Percentiles rank a stretch among this genome's conserved stretches.
These are phyloP conservation scores for Salvator merianae DNA, from an alignment of 2,113 vertebrate genomes.

Conservation along the genomic window DNA sequence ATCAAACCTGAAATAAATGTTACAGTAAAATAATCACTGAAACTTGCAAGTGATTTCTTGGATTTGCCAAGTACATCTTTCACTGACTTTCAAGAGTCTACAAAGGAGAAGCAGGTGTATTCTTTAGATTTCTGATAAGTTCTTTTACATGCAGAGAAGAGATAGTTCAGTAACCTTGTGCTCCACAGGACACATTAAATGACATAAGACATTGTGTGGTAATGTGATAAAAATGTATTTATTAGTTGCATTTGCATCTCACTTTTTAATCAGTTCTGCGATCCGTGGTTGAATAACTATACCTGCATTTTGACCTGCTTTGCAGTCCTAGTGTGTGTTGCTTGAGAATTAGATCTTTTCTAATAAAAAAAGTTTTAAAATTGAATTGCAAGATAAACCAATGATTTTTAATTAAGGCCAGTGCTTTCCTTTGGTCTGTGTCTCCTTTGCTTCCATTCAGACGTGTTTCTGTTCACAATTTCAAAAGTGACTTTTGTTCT, in stretches of 20 bases:
- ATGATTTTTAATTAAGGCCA: too few species aligned
- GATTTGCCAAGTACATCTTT: constrained; percentile 20
- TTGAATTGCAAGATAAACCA: background rate
- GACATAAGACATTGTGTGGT: background rate
- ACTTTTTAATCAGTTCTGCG: too few species aligned
- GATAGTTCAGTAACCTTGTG: background rate
- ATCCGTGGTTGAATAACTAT: too few species aligned
- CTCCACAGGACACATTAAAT: background rate
- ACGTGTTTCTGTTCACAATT: background rate
- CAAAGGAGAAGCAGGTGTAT: background rate
- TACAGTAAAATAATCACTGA: constrained; percentile 60
- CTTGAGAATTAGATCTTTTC: background rate
- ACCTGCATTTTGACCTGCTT: background rate
- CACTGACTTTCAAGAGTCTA: background rate
- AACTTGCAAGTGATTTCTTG: constrained; percentile 66
- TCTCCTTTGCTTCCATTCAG: background rate
- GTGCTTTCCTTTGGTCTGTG: background rate
- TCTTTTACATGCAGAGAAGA: background rate
- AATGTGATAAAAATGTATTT: background rate
- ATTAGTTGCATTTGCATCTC: too few species aligned
- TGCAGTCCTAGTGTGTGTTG: background rate
- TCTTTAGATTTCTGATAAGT: background rate
- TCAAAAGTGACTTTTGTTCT: background rate
- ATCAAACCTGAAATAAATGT: constrained; percentile 61
- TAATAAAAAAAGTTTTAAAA: background rate